phyloP scores from a whole-genome alignment of 2,797 vertebrate genomes.

The Sebastes steindachneri region DNA sequence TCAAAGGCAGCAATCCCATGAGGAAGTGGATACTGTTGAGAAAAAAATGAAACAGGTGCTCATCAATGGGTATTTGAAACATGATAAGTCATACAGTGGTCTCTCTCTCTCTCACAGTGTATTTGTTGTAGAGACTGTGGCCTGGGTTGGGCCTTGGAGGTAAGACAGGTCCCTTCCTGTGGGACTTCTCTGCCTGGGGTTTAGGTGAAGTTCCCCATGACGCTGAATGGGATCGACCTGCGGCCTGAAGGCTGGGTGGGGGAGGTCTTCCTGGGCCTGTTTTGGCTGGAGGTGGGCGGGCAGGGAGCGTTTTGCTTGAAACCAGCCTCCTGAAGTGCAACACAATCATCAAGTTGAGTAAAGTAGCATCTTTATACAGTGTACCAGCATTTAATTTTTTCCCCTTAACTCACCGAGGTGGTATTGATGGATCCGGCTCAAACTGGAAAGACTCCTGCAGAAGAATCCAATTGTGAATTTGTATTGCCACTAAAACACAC shows the following conservation, averaged over 20 bases:
- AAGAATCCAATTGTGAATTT: constrained; percentile 24
- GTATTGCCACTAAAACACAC: constrained; percentile 19
- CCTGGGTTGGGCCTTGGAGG: constrained; percentile 94
- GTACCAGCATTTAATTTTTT: background rate
- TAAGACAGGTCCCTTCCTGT: constrained; percentile 85
- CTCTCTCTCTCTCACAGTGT: constrained; percentile 84
- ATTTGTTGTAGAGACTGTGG: constrained; percentile 95
- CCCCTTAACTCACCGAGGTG: constrained; percentile 85
- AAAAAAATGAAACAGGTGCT: constrained; percentile 32
- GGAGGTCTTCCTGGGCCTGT: constrained; percentile 88
- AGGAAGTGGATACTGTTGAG: constrained; percentile 86
- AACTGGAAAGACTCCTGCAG: constrained; percentile 80
- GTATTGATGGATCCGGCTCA: constrained; percentile 76
- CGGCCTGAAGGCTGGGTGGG: constrained; percentile 80
- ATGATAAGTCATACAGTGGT: background rate
- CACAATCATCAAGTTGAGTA: constrained; percentile 13
- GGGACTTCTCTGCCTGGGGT: constrained; percentile 60
- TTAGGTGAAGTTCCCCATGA: constrained; percentile 36
- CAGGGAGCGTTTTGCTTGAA: constrained; percentile 82
- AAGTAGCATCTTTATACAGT: background rate
- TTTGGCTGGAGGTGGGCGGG: constrained; percentile 86
- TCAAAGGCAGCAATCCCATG: constrained; percentile 86
- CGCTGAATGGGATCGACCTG: constrained; percentile 67
- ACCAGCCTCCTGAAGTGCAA: constrained; percentile 74
- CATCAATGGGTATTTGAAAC: background rate